Evolutionary conservation across 1,140 invertebrate genomes (phyloP).

Genomic region (Chionoecetes opilio): DNA sequence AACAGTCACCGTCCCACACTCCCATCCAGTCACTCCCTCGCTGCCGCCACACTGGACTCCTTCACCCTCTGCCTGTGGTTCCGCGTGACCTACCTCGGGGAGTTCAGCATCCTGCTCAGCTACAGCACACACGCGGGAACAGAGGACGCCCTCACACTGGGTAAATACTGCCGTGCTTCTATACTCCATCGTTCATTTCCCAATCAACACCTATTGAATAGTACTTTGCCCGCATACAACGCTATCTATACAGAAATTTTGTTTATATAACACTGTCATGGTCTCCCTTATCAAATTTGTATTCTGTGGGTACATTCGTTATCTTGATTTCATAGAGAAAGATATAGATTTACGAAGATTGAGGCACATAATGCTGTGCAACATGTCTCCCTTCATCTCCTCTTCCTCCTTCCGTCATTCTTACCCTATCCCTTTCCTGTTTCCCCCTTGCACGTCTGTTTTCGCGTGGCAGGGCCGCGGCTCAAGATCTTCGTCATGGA

Average conservation of each 20-base stretch:
- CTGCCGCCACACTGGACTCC: background rate
- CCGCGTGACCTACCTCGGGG: background rate
- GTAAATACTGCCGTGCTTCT: background rate
- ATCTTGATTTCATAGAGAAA: no score
- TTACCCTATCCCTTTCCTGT: no score
- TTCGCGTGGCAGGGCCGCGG: background rate
- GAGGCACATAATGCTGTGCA: no score
- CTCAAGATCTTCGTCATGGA: background rate
- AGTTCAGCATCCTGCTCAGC: background rate
- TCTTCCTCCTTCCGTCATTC: background rate
- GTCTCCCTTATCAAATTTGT: no score
- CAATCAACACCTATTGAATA: background rate
- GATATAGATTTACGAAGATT: no score
- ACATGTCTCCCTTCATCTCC: no score
- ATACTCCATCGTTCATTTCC: no score
- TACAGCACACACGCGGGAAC: background rate
- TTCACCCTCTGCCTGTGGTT: constrained; percentile 42
- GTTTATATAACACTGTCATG: no score
- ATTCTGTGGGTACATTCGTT: no score
- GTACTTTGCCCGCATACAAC: no score
- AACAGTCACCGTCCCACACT: background rate
- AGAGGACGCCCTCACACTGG: background rate
- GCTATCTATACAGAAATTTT: no score
- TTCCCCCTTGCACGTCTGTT: background rate
- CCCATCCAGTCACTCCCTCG: background rate